phyloP scores from a whole-genome alignment of 1,140 invertebrate genomes.

The Zaprionus vittiger region DNA sequence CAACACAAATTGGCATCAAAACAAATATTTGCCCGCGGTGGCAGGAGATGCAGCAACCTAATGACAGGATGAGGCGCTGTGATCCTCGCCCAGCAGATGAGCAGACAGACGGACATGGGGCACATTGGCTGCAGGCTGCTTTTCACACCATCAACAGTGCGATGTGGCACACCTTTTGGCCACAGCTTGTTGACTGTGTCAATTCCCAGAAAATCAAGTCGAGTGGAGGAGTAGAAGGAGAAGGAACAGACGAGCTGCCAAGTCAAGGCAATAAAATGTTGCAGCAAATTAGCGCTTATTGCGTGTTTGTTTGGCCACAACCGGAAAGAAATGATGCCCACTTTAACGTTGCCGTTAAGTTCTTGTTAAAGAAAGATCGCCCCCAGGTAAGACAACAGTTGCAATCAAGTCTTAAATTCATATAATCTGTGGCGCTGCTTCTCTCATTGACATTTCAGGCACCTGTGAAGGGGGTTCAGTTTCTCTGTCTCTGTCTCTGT shows the following conservation, averaged over 20 bases:
- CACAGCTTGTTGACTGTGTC: slow-evolving; percentile 66
- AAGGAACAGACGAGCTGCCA: not conserved
- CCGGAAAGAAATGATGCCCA: slow-evolving; percentile 39
- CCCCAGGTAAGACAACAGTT: slow-evolving; percentile 19
- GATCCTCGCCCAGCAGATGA: slow-evolving; percentile 27
- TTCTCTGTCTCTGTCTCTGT: slow-evolving; percentile 17
- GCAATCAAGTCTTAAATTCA: slow-evolving; percentile 33
- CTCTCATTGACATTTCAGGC: slow-evolving; percentile 69
- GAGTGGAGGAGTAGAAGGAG: not conserved
- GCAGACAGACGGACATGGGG: slow-evolving; percentile 16
- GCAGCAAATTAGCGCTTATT: slow-evolving; percentile 78
- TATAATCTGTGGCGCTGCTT: slow-evolving; percentile 58
- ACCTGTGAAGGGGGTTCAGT: slow-evolving; percentile 33
- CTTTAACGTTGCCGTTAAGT: slow-evolving; percentile 60
- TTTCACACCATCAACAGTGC: slow-evolving; percentile 73
- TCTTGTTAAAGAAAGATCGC: slow-evolving; percentile 55
- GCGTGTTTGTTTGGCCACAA: slow-evolving; percentile 73
- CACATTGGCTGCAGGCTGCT: slow-evolving; percentile 38
- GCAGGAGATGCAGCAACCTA: slow-evolving; percentile 57
- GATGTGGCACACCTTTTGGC: slow-evolving; percentile 69
- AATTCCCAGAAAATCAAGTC: slow-evolving; percentile 66
- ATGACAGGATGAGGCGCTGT: slow-evolving; percentile 64
- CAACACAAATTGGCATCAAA: slow-evolving; percentile 80
- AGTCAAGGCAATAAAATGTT: slow-evolving; percentile 68
- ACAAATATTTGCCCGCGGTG: slow-evolving; percentile 80